A percentile compares a stretch with the other conserved stretches of the same genome.
Conservation (phyloP, 2,797 vertebrate genomes). For the Gymnoscopelus braueri region DNA sequence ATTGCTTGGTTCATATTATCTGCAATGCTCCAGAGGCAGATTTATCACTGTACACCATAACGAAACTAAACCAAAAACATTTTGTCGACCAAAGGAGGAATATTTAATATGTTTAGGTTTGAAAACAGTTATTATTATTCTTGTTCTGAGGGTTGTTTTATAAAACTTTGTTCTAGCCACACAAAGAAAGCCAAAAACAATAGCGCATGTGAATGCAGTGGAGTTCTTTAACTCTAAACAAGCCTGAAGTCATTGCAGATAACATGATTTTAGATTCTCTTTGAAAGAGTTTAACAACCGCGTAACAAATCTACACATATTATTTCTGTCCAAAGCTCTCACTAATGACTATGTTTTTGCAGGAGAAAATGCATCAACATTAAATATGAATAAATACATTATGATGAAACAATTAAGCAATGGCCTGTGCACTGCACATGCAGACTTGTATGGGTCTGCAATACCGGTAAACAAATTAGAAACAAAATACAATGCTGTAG, state of each 20-base stretch:
- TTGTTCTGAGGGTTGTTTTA: conserved; percentile 73
- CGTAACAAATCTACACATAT: conserved; percentile 72
- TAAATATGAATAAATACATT: conserved; percentile 82
- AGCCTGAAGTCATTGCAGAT: conserved; percentile 73
- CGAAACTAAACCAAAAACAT: conserved; percentile 64
- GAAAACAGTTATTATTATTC: conserved; percentile 73
- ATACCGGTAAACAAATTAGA: conserved; percentile 37
- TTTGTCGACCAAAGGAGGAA: conserved; percentile 77
- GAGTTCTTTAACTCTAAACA: conserved; percentile 54
- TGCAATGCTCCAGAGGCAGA: conserved; percentile 58
- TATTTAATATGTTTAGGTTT: conserved; percentile 82
- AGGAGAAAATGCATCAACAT: conserved; percentile 70
- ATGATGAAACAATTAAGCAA: conserved; percentile 81
- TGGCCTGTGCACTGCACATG: conserved; percentile 52
- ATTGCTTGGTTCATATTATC: conserved; percentile 41
- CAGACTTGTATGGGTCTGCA: conserved; percentile 44
- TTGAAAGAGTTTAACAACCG: conserved; percentile 78
- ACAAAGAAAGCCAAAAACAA: conserved; percentile 72
- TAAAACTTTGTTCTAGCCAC: conserved; percentile 68
- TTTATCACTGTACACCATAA: conserved; percentile 54
- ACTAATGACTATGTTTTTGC: conserved; percentile 76
- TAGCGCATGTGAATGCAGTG: conserved; percentile 44
- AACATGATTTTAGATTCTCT: conserved; percentile 78
- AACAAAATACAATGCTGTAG: conserved; percentile 64
- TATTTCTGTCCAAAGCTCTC: conserved; percentile 65